Evolutionary conservation across 2,113 vertebrate species (phyloP).

Genomic region (Eubucco bourcierii): DNA sequence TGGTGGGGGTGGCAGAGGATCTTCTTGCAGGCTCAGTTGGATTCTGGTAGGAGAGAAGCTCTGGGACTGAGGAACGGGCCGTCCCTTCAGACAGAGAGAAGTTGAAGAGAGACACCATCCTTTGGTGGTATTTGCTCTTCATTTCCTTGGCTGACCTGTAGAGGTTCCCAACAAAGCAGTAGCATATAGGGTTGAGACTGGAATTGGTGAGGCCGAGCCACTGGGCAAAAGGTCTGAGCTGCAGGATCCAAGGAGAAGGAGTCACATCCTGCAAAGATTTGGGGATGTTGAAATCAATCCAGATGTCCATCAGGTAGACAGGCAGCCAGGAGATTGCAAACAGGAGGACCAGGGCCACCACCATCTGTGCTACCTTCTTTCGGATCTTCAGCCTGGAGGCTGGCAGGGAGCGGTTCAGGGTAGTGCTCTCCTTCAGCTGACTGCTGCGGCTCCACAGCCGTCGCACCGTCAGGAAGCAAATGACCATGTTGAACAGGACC

Average conservation of each 20-base stretch:
- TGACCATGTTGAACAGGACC: constrained; percentile 88
- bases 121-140: constrained; percentile 85
- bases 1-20: background rate
- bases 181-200: constrained; percentile 92
- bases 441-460: constrained; percentile 81
- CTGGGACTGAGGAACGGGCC: constrained; percentile 31
- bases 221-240: constrained; percentile 87
- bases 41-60: constrained; percentile 58
- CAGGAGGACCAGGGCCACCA: constrained; percentile 88
- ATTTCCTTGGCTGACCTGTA: constrained; percentile 87
- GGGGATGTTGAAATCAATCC: constrained; percentile 83
- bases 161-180: constrained; percentile 88
- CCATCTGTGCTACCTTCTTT: constrained; percentile 90
- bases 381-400: constrained; percentile 84
- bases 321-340: constrained; percentile 90
- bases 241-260: constrained; percentile 84
- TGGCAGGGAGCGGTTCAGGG: constrained; percentile 79
- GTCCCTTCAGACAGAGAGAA: constrained; percentile 72
- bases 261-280: constrained; percentile 73
- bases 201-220: constrained; percentile 94
- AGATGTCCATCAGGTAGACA: constrained; percentile 87
- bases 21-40: constrained; percentile 16
- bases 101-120: constrained; percentile 80
- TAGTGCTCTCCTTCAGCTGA: constrained; percentile 75
- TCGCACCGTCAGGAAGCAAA: constrained; percentile 86